Conservation (phyloP, 1,140 invertebrate genomes). For the Drosophila leontia region DNA sequence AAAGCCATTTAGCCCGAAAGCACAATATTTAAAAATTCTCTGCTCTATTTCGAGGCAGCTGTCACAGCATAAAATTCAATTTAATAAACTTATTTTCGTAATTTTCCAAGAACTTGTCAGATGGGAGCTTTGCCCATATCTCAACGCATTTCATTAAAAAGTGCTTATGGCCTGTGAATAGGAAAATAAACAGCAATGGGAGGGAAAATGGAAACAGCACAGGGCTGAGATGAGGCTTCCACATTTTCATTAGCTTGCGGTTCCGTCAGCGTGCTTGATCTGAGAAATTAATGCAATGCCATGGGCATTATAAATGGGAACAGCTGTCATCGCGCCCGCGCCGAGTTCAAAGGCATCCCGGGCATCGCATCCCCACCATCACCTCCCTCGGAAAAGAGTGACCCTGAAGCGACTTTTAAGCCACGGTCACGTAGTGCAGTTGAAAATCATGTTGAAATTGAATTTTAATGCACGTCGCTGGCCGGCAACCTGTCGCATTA, state of each 20-base stretch:
- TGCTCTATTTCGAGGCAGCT: slow-evolving; percentile 22
- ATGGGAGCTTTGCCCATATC: slow-evolving; percentile 10
- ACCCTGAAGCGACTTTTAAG: slow-evolving; percentile 51
- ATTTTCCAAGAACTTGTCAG: slow-evolving; percentile 57
- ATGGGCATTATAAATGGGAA: slow-evolving; percentile 70
- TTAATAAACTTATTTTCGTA: slow-evolving; percentile 32
- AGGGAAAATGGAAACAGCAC: neutral
- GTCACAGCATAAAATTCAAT: slow-evolving; percentile 28
- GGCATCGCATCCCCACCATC: neutral
- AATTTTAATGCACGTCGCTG: slow-evolving; percentile 71
- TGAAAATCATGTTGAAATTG: slow-evolving; percentile 71
- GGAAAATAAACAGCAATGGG: slow-evolving; percentile 2
- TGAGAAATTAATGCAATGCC: slow-evolving; percentile 78
- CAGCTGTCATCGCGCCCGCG: slow-evolving; percentile 53
- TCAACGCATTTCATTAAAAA: slow-evolving; percentile 76
- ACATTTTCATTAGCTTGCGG: slow-evolving; percentile 74
- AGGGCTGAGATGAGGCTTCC: slow-evolving; percentile 6
- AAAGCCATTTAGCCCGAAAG: neutral
- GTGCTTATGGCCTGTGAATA: slow-evolving; percentile 46
- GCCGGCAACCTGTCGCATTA: slow-evolving; percentile 67
- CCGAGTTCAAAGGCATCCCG: slow-evolving; percentile 26
- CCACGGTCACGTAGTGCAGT: slow-evolving; percentile 68
- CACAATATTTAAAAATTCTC: neutral
- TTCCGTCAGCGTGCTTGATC: slow-evolving; percentile 73
- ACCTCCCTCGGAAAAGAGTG: slow-evolving; percentile 9